Conservation (phyloP, 2,888 invertebrate genomes). For the Lamellibrachia satsuma region DNA sequence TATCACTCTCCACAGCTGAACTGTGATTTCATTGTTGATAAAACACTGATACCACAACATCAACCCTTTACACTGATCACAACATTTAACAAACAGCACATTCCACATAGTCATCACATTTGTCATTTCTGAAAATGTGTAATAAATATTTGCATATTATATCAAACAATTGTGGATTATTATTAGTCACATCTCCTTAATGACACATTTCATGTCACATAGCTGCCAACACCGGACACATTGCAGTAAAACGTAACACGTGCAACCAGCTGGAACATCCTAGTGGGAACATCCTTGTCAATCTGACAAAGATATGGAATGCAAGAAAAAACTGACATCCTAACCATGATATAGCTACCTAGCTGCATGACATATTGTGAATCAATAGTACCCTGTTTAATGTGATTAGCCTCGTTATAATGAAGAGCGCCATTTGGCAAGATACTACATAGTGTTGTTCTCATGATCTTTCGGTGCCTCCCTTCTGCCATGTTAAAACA, state of each 20-base stretch:
- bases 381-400: neutral
- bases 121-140: neutral
- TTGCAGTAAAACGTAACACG: neutral
- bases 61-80: neutral
- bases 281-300: neutral
- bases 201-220: neutral
- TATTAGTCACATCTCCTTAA: neutral
- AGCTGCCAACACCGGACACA: neutral
- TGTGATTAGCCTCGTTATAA: neutral
- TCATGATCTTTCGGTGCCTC: no score
- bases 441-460: no score
- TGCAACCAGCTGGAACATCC: neutral
- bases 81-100: neutral
- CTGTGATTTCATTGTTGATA: neutral
- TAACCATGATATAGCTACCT: neutral
- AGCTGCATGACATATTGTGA: neutral
- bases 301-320: constrained; percentile 1
- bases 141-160: neutral
- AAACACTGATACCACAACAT: neutral
- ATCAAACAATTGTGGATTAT: neutral
- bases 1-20: neutral
- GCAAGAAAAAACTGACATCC: neutral
- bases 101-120: neutral
- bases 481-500: no score
- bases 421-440: no score